These are phyloP conservation scores for Sebastes minor DNA, from an alignment of 2,797 vertebrate species.

Conservation along the genomic window DNA sequence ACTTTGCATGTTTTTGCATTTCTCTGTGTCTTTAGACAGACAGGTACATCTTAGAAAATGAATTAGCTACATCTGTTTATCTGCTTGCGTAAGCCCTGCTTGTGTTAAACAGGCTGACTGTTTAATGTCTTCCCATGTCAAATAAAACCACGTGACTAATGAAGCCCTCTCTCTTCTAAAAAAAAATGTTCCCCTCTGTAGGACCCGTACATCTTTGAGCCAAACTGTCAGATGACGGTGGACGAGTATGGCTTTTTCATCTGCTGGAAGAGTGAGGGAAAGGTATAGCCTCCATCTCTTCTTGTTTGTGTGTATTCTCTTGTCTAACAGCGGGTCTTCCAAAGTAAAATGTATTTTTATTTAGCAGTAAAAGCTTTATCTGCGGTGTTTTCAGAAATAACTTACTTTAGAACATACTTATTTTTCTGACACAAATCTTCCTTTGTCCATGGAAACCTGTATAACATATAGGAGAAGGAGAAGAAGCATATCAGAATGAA, in stretches of 20 bases:
- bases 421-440: background rate
- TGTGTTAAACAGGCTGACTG: background rate
- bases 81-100: constrained; percentile 24
- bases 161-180: background rate
- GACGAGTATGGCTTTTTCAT: constrained; percentile 98
- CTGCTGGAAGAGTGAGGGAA: constrained; percentile 97
- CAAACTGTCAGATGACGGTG: constrained; percentile 93
- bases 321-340: background rate
- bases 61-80: constrained; percentile 35
- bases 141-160: constrained; percentile 48
- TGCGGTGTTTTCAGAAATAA: background rate
- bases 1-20: background rate
- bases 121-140: constrained; percentile 48
- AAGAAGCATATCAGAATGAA: too few relatives aligned
- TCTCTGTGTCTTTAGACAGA: background rate
- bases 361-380: background rate
- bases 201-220: constrained; percentile 96
- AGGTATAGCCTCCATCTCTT: constrained; percentile 80
- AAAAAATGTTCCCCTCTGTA: constrained; percentile 63
- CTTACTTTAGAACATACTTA: background rate
- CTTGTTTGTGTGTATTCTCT: background rate
- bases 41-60: constrained; percentile 26
- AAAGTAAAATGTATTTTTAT: background rate
- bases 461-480: too few relatives aligned
- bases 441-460: background rate